Base-by-base conservation (phyloP, 2,113 vertebrate genomes). In the Tychaedon coryphoeus region DNA sequence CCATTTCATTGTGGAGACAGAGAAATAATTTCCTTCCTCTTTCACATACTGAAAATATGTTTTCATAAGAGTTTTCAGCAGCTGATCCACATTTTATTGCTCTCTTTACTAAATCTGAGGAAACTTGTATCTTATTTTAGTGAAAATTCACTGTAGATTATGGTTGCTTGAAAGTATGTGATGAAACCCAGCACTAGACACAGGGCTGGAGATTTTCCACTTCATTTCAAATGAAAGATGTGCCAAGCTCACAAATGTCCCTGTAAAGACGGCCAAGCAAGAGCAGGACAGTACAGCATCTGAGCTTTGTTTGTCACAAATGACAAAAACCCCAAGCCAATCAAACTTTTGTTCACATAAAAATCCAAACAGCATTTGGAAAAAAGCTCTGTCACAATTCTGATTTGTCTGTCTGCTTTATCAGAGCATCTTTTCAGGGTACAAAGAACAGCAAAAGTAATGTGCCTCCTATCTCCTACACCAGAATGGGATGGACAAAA, bases 81-180 rank as follows among this genome's bases (percentile, higher is more conserved):
- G 61, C 28, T 92, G 93, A 94, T 96, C 93, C 92, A 80, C 56
- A 84, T 97, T 96, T 96, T 94, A 94, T 96, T 97, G 65, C 72
- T 88, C 64, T 88, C 25, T 67, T 91, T 57, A n/a, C 76, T 88
- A 64, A 67, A 64, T 90, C 67, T 36, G 31, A 84, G 75, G 56
- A 94, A 96, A 72, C 5, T 34, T 4, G 54, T 77, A 88, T 48
- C 45, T 88, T 86, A 77, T 93, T 86, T 81, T 88, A 88, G 82
- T 53, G 53, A 83, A 88, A 90, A 83, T 65, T 88, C 75, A 86
- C 57, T 84, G 23, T 60, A 96, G 79, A 93, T 94, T 95, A 92
- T 34, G 31, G 56, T 60, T 84, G 36, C 36, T 90, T 78, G 69
- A 53, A 93, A 80, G 56, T 92, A 78, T 34, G 29, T 84, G 79